Evolutionary conservation across 2,113 vertebrate species (phyloP).

Genomic region (Pygoscelis antarcticus): DNA sequence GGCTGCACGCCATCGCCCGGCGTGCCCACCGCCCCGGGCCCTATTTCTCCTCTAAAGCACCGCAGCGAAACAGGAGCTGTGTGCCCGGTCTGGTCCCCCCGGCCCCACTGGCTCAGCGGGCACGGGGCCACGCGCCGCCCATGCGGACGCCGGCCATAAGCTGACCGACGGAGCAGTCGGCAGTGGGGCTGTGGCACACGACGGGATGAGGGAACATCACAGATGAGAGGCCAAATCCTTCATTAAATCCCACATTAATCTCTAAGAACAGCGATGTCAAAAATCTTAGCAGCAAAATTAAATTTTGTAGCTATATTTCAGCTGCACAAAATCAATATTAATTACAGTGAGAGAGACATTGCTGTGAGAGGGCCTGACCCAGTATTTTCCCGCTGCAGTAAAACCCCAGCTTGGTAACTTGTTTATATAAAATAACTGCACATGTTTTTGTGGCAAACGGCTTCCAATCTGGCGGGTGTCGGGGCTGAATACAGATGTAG

Average conservation of each 20-base stretch:
- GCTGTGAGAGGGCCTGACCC: conserved; percentile 13
- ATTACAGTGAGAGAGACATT: conserved; percentile 32
- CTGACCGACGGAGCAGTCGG: fast-evolving
- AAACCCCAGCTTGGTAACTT: background rate
- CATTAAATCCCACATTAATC: conserved; percentile 65
- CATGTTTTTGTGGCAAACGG: background rate
- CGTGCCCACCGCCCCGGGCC: background rate
- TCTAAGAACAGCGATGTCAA: conserved; percentile 59
- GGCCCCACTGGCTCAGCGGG: fast-evolving
- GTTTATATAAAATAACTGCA: background rate
- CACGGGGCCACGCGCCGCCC: fast-evolving
- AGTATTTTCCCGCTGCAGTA: background rate
- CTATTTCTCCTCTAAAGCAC: background rate
- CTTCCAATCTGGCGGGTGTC: fast-evolving
- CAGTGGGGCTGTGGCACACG: fast-evolving
- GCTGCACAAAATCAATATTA: conserved; percentile 66
- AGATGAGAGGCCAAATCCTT: conserved; percentile 54
- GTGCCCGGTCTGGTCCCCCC: fast-evolving
- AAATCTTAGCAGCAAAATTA: conserved; percentile 71
- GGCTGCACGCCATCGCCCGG: fast-evolving
- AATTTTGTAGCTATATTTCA: conserved; percentile 60
- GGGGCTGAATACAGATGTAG: background rate
- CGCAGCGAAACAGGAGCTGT: fast-evolving
- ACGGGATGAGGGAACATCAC: background rate
- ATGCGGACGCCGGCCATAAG: background rate